Evolutionary conservation across 2,888 invertebrate genomes (phyloP).

Genomic region (Torymus texanus): DNA sequence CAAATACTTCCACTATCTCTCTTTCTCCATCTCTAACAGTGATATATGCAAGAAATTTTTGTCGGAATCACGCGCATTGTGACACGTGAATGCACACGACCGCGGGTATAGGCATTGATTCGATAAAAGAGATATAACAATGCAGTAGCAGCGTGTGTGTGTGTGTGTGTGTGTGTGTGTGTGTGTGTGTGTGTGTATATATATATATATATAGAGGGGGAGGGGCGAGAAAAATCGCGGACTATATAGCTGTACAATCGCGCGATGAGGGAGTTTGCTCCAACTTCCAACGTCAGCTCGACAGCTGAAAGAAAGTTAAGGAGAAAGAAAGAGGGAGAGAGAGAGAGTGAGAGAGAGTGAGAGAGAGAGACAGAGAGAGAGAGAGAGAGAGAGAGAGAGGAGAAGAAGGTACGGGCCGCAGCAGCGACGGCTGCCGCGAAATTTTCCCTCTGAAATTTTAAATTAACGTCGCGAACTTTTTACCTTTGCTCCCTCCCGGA

Average conservation of each 20-base stretch:
- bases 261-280: constrained; percentile 8
- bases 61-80: no score
- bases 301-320: neutral
- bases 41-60: no score
- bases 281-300: neutral
- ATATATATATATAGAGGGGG: no score
- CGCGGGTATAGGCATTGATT: no score
- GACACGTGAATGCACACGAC: no score
- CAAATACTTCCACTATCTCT: neutral
- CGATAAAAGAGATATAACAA: no score
- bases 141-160: no score
- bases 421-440: constrained; percentile 1
- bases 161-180: no score
- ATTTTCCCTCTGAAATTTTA: constrained; percentile 47
- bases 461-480: constrained; percentile 46
- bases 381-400: neutral
- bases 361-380: neutral
- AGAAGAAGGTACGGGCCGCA: neutral
- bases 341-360: neutral
- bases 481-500: constrained; percentile 7
- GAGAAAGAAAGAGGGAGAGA: no score
- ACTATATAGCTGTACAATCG: neutral
- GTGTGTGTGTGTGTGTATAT: no score
- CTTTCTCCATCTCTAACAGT: no score
- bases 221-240: no score